phyloP scores from a whole-genome alignment of 2,797 vertebrate genomes.

The Centropyge bicolor region DNA sequence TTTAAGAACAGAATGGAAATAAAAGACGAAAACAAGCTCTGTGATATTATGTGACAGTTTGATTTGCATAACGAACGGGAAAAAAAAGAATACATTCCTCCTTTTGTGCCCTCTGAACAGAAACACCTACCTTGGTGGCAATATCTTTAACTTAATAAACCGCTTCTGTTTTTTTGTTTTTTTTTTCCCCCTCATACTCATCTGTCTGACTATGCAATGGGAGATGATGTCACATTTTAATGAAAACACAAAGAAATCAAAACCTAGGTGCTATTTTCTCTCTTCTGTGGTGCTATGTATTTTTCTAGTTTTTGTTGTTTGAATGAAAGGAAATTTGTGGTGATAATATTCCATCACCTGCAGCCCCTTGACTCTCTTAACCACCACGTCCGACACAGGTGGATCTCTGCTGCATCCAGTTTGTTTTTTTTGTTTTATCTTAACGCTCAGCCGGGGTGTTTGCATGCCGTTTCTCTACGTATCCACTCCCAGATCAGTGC shows the following conservation, averaged over 20 bases:
- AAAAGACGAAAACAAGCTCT: conserved; percentile 81
- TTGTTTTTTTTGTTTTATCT: background rate
- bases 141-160: conserved; percentile 81
- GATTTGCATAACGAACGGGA: conserved; percentile 75
- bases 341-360: conserved; percentile 72
- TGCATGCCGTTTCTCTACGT: conserved; percentile 73
- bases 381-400: conserved; percentile 53
- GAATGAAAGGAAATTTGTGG: conserved; percentile 70
- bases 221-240: conserved; percentile 81
- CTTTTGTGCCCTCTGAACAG: conserved; percentile 66
- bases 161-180: conserved; percentile 45
- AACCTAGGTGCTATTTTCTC: conserved; percentile 93
- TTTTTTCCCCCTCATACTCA: conserved; percentile 55
- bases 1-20: conserved; percentile 84
- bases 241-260: conserved; percentile 74
- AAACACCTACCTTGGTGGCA: conserved; percentile 61
- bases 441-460: conserved; percentile 49
- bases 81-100: conserved; percentile 72
- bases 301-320: conserved; percentile 79
- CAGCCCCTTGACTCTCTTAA: conserved; percentile 69
- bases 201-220: conserved; percentile 79
- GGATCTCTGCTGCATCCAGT: conserved; percentile 61
- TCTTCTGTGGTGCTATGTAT: conserved; percentile 94
- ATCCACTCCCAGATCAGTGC: conserved; percentile 66
- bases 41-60: conserved; percentile 82